Evolutionary conservation across 2,113 vertebrate genomes (phyloP), one percentile per base, ranked within the genome.

Genomic region (Larimichthys polyactis): DNA sequence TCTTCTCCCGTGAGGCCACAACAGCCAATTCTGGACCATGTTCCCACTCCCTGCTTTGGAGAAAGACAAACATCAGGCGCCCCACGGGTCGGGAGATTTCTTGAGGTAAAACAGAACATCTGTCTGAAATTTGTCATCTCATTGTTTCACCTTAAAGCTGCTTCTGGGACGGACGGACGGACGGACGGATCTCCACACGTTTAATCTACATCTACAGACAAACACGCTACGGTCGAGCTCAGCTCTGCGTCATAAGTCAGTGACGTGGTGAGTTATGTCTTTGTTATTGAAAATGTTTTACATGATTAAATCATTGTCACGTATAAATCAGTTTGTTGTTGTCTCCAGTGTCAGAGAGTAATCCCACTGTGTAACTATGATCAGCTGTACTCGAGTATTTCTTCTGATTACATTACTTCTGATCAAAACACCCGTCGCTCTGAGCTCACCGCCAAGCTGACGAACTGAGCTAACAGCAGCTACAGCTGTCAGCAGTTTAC

Each of bases 71-170:
- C 74, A 78, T 60, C 11, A 69, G 60, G 20, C 81, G 32, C 64
- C 43, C 15, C 44, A 14, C 15, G 36, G 65, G 63, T 88, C 78
- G 24, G 66, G 51, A 71, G 75, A 87, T 84, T 79, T 88, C 9
- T 77, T 57, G 52, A 79, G 40, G 51, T 81, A 78, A 89, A 91
- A 76, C 81, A 79, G 66, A 87, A 63, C 79, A 82, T 66, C 65
- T 83, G 76, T 69, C 67, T 62, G 46, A 73, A 83, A 51, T 88
- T 66, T 46, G 14, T 32, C 32, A 0, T 20, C 24, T 8, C 20
- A 57, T 40, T 60, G 24, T 43, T 65, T 58, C 78, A 71, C n/a
- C 43, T 69, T 15, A 32, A 17, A 58, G 59, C 49, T 22, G n/a
- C n/a, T 22, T 79, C 48, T 57, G 54, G 49, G 60, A 73, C 63